These are phyloP conservation scores for Hemibagrus guttatus DNA, from an alignment of 2,797 vertebrate genomes.

Conservation along the genomic window DNA sequence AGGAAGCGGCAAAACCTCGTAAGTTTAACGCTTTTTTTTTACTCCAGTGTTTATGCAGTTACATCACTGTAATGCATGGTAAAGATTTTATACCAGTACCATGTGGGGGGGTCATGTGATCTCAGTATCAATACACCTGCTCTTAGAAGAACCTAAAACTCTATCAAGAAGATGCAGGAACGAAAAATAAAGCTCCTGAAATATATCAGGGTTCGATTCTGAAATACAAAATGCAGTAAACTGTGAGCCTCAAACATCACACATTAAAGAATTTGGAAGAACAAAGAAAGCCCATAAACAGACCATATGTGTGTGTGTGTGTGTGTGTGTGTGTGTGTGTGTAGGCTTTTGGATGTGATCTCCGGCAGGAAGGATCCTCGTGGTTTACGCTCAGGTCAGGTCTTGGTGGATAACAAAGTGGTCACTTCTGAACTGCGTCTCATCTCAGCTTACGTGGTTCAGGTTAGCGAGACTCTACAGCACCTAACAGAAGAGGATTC, in stretches of 20 bases:
- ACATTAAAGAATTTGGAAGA: too few species aligned
- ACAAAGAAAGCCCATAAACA: not conserved
- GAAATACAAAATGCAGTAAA: not conserved
- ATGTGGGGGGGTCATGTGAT: not conserved
- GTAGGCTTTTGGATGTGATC: slow-evolving; percentile 77
- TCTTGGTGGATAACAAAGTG: slow-evolving; percentile 70
- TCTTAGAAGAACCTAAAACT: not conserved
- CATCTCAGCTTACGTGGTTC: slow-evolving; percentile 77
- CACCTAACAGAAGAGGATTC: not conserved
- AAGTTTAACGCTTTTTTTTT: slow-evolving; percentile 55
- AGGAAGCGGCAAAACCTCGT: slow-evolving; percentile 84
- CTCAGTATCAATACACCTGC: not conserved
- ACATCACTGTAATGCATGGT: not conserved
- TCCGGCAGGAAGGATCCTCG: slow-evolving; percentile 77
- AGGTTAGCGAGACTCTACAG: slow-evolving; percentile 62
- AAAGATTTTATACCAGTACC: not conserved
- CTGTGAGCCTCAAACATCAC: not conserved
- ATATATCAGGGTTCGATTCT: not conserved
- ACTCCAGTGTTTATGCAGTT: not conserved
- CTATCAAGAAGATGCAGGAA: not conserved
- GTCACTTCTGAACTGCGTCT: slow-evolving; percentile 74
- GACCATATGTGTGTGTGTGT: not conserved
- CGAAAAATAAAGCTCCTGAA: not conserved
- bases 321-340: not conserved
- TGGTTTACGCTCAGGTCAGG: slow-evolving; percentile 69